Evolutionary conservation across 2,797 vertebrate genomes (phyloP).

Genomic region (Silurus aristotelis): DNA sequence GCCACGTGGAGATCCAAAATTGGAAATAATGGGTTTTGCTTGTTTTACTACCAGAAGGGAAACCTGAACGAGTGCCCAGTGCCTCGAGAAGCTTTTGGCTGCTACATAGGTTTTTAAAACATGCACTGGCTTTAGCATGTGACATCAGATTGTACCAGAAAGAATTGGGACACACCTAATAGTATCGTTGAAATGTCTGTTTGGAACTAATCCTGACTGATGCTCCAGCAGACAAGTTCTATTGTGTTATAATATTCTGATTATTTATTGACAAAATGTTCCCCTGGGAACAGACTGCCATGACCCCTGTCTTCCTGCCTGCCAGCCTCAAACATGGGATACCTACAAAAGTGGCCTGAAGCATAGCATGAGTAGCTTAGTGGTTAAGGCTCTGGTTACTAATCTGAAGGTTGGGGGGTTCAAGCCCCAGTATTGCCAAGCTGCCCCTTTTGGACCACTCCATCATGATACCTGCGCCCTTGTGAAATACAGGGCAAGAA

Average conservation of each 20-base stretch:
- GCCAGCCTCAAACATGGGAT: neutral
- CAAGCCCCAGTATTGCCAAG: too few relatives aligned
- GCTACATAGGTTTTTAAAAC: slow-evolving; percentile 36
- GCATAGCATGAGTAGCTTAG: neutral
- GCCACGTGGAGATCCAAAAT: neutral
- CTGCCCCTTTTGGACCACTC: too few relatives aligned
- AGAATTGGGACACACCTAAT: neutral
- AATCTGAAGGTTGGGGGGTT: too few relatives aligned
- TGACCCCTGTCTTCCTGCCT: neutral
- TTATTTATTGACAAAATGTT: too few relatives aligned
- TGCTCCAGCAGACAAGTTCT: neutral
- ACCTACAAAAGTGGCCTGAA: neutral
- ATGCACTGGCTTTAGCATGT: slow-evolving; percentile 14
- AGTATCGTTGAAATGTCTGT: neutral
- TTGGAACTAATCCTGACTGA: neutral
- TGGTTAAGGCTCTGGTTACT: too few relatives aligned
- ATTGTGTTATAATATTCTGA: too few relatives aligned
- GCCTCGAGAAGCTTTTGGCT: neutral
- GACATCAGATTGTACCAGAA: slow-evolving; percentile 41
- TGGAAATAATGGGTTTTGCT: neutral
- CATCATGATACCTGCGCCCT: too few relatives aligned
- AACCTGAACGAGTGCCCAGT: too few relatives aligned
- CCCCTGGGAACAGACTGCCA: neutral
- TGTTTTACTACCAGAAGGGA: too few relatives aligned
- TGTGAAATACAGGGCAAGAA: neutral